Conservation (phyloP, 2,113 vertebrate species). For the Thymallus thymallus region DNA sequence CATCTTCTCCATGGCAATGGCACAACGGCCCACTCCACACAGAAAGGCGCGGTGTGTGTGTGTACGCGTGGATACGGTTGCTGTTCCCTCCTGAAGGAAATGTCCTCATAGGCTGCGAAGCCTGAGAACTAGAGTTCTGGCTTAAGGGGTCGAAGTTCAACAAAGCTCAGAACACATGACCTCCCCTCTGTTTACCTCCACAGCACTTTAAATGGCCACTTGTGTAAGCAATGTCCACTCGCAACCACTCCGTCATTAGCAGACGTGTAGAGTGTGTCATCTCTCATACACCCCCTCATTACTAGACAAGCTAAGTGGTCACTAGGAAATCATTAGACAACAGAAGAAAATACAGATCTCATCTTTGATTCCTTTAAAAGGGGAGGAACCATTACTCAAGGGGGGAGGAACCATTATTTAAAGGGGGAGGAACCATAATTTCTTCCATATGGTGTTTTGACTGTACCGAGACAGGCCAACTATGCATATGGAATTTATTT, state of each 20-base stretch:
- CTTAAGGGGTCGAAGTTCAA: slow-evolving; percentile 6
- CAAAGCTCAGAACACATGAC: not conserved
- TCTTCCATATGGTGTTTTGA: slow-evolving; percentile 25
- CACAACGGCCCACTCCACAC: slow-evolving; percentile 79
- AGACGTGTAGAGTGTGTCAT: not conserved
- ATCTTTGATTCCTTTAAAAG: slow-evolving; percentile 24
- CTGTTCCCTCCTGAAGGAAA: slow-evolving; percentile 8
- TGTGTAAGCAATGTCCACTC: slow-evolving; percentile 40
- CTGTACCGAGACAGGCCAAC: slow-evolving; percentile 8
- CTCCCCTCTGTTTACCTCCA: slow-evolving; percentile 41
- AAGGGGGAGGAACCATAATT: not conserved
- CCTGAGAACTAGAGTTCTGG: not conserved
- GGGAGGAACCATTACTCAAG: not conserved
- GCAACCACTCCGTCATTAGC: slow-evolving; percentile 2
- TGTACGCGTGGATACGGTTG: not conserved
- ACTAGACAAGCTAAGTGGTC: slow-evolving; percentile 47
- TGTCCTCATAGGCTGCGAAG: not conserved
- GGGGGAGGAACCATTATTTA: too few relatives aligned
- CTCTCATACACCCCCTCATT: slow-evolving; percentile 14
- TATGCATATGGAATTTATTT: slow-evolving; percentile 40
- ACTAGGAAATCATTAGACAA: slow-evolving; percentile 52
- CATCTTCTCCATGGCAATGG: slow-evolving; percentile 88
- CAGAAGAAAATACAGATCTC: slow-evolving; percentile 53
- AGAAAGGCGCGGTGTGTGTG: slow-evolving; percentile 78
- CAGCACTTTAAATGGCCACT: slow-evolving; percentile 32